A percentile compares a stretch with the other conserved stretches of the same genome.
Conservation (phyloP, 1,140 invertebrate species). For the Telenomus remus region DNA sequence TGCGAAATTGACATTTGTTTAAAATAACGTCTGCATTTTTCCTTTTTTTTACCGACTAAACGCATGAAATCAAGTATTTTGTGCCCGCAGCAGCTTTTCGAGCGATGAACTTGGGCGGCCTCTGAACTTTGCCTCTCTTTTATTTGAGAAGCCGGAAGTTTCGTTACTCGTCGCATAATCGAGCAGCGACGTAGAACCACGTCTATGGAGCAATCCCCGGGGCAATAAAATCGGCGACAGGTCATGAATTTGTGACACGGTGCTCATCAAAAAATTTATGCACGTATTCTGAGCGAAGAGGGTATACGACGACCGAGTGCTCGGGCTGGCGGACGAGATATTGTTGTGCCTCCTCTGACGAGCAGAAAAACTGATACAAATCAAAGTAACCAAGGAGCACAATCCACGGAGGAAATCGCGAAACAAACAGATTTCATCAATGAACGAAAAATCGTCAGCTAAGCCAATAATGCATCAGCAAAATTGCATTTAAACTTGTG, state of each 20-base stretch:
- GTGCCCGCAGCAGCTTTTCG: slow-evolving; percentile 8
- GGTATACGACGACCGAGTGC: slow-evolving; percentile 48
- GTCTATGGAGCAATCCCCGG: slow-evolving; percentile 62
- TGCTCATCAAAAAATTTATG: slow-evolving; percentile 70
- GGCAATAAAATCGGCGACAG: slow-evolving; percentile 71
- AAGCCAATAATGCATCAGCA: slow-evolving; percentile 7
- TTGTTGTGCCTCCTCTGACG: slow-evolving; percentile 12
- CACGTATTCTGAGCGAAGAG: slow-evolving; percentile 52
- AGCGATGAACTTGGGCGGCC: slow-evolving; percentile 51
- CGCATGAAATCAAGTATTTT: not conserved
- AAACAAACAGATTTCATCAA: slow-evolving; percentile 43
- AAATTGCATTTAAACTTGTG: too few relatives aligned
- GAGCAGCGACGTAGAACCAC: slow-evolving; percentile 63
- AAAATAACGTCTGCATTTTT: too few relatives aligned
- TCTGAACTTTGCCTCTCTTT: slow-evolving; percentile 57
- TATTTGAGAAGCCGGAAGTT: slow-evolving; percentile 65
- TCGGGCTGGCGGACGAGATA: slow-evolving; percentile 18
- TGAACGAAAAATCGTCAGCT: slow-evolving; percentile 54
- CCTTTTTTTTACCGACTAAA: too few relatives aligned
- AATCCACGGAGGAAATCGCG: slow-evolving; percentile 21
- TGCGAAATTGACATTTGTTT: too few relatives aligned
- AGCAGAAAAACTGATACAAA: slow-evolving; percentile 1
- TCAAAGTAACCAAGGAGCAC: too few relatives aligned
- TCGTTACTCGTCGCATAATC: slow-evolving; percentile 60
- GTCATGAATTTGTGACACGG: slow-evolving; percentile 69